Evolutionary conservation across 2,888 invertebrate genomes (phyloP), one percentile per base, ranked within the genome.

Genomic region (Fragum fragum): DNA sequence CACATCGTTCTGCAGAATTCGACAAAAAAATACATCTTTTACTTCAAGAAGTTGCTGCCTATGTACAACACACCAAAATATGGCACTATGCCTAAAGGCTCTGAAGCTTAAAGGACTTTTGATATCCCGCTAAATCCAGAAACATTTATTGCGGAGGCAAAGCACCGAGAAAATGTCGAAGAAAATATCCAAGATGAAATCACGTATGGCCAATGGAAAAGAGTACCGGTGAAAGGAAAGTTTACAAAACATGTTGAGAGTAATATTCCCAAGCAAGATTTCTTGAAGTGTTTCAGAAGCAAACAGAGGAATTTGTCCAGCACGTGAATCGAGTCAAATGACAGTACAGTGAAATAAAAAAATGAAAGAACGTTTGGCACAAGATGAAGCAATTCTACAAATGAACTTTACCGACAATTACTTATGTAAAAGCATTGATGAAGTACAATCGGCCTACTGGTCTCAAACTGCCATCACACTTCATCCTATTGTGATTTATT

Each of bases 331-430:
- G 77, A 29, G 68, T 73, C n/a, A 47, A 55, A 23, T 6, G 29
- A 14, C 79, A 79, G 23, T 69, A 74, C 61, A 52, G 26, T 9
- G 69, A 78, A 68, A 53, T 39, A 21, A 28, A n/a, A 21, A 66
- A 73, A 16, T 79, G 23, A 77, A 73, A 26, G n/a, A 69, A 11
- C n/a, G 39, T 28, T 55, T 79, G 11, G 36, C 36, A 16, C 21
- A 39, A n/a, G 53, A 47, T 29, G 57, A 78, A 29, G 42, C 21
- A 9, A 36, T 68, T 57, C 29, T 78, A 26, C 57, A 57, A 28
- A 73, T 73, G 78, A 59, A 73, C 47, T 78, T 78, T 78, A 68
- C 78, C n/a, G 78, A 73, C 28, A 73, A 78, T 36, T 73, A 73
- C 21, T 26, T 36, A 18, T 78, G 68, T 59, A 68, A 68, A 42